These are phyloP conservation scores for Spilosoma lubricipeda DNA, from an alignment of 2,888 invertebrate genomes.

Conservation along the genomic window DNA sequence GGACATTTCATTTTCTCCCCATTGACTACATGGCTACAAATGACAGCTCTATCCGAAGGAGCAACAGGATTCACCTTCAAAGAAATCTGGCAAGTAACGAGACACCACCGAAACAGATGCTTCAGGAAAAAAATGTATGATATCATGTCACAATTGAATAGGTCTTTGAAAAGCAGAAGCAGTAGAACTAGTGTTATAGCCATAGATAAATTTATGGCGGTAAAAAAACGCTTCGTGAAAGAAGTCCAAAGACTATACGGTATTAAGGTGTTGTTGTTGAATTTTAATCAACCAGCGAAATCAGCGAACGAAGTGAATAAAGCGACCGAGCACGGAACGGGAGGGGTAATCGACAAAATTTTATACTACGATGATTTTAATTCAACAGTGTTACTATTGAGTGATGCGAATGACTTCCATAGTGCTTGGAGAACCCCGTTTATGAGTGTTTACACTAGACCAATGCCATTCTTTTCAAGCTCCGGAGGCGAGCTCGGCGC, in stretches of 20 bases:
- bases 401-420: slow-evolving; percentile 66
- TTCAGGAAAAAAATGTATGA: slow-evolving; percentile 60
- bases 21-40: slow-evolving; percentile 70
- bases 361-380: slow-evolving; percentile 66
- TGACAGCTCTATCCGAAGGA: slow-evolving; percentile 68
- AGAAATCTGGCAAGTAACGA: slow-evolving; percentile 68
- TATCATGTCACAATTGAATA: slow-evolving; percentile 57
- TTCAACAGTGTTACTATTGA: slow-evolving; percentile 59
- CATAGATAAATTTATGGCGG: slow-evolving; percentile 61
- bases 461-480: slow-evolving; percentile 59
- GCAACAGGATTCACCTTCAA: slow-evolving; percentile 59
- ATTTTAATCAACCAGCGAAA: slow-evolving; percentile 58
- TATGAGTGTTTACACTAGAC: slow-evolving; percentile 53
- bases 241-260: slow-evolving; percentile 58
- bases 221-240: slow-evolving; percentile 59
- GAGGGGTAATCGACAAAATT: slow-evolving; percentile 50
- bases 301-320: slow-evolving; percentile 60
- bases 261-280: slow-evolving; percentile 57
- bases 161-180: slow-evolving; percentile 52
- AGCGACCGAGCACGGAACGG: slow-evolving; percentile 52
- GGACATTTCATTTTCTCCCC: slow-evolving; percentile 75
- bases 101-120: slow-evolving; percentile 61
- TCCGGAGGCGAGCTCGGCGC: slow-evolving; percentile 46
- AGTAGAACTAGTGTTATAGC: slow-evolving; percentile 62
- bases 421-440: slow-evolving; percentile 69